Conservation (phyloP, 2,113 vertebrate genomes). For the Lepisosteus oculatus region DNA sequence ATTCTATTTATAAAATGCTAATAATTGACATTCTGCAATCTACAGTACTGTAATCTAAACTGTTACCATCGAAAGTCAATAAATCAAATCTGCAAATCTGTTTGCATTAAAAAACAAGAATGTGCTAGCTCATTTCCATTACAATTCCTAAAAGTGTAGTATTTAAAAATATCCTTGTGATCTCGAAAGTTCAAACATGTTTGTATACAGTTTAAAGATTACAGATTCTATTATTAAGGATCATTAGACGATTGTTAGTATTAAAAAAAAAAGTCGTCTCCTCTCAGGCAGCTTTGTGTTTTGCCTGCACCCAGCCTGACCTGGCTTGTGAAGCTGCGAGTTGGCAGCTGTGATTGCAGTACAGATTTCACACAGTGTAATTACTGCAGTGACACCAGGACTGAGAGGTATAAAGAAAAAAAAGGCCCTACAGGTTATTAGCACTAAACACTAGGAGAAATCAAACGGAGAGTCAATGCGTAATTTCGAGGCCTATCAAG, state of each 20-base stretch:
- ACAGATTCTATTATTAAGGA: slow-evolving; percentile 58
- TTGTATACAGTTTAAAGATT: slow-evolving; percentile 57
- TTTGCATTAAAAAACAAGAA: too few relatives aligned
- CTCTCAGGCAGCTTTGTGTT: slow-evolving; percentile 54
- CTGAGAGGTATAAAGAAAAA: slow-evolving; percentile 77
- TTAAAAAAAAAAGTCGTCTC: slow-evolving; percentile 31
- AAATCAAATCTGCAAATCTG: too few relatives aligned
- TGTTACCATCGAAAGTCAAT: too few relatives aligned
- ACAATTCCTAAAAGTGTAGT: too few relatives aligned
- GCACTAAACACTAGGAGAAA: slow-evolving; percentile 90
- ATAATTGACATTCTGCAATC: too few relatives aligned
- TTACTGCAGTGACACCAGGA: slow-evolving; percentile 88
- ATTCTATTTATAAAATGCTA: too few relatives aligned
- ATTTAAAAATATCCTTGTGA: neutral
- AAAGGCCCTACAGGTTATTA: slow-evolving; percentile 92
- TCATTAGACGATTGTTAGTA: slow-evolving; percentile 43
- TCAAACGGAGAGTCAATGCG: slow-evolving; percentile 84
- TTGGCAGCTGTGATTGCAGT: slow-evolving; percentile 91
- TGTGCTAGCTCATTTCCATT: too few relatives aligned
- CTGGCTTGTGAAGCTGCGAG: slow-evolving; percentile 72
- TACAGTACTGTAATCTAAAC: too few relatives aligned
- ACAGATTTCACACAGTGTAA: slow-evolving; percentile 95
- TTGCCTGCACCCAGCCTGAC: slow-evolving; percentile 65
- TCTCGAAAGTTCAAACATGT: slow-evolving; percentile 36
- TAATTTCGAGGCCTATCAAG: slow-evolving; percentile 94